Base-by-base conservation (phyloP, 2,888 invertebrate genomes). In the Embidobia sp. region DNA sequence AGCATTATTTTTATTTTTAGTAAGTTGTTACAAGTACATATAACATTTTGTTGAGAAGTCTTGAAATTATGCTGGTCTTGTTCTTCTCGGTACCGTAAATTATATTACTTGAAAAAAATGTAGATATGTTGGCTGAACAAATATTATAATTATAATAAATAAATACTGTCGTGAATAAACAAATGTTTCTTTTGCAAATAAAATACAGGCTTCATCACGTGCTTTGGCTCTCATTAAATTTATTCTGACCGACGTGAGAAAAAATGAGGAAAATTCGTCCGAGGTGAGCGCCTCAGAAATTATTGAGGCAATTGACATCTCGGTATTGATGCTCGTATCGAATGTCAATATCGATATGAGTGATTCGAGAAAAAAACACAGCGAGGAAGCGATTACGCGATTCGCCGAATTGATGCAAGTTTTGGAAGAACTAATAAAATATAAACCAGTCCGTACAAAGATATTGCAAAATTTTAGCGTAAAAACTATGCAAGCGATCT, bases 351-450 rank as follows among this genome's bases (percentile, higher is more conserved):
- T 86, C 2, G 86, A 87, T 33, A 77, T 80, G 79, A 69, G 79
- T 11, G 83, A 81, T 55, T 86, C 16, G 78, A 77, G 8, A 79
- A 84, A 49, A 46, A 73, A 69, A 29, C 80, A 64, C 11, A 85
- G 79, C 31, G 66, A 85, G 1, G 90, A 91, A 67, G 84, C 86
- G 10, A 88, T 89, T 77, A 85, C 82, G 46, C 88, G 89, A 79
- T 82, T 91, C 7, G 90, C 90, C 3, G 90, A 91, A 46, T 79
- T 92, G 1, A 87, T 92, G 84, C 90, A 91, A 81, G 83, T 92
- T 11, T 83, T 92, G 8, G 88, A 90, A 73, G 90, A 90, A 70
- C 87, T 92, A 83, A 84, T 90, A 4, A 87, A 87, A 72, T 86
- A 85, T 7, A 81, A 86, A 16, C 37, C 81, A 5, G 81, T 90